Evolutionary conservation across 23 tunicate genomes (phyloP).

Genomic region (Trididemnum miniatum): DNA sequence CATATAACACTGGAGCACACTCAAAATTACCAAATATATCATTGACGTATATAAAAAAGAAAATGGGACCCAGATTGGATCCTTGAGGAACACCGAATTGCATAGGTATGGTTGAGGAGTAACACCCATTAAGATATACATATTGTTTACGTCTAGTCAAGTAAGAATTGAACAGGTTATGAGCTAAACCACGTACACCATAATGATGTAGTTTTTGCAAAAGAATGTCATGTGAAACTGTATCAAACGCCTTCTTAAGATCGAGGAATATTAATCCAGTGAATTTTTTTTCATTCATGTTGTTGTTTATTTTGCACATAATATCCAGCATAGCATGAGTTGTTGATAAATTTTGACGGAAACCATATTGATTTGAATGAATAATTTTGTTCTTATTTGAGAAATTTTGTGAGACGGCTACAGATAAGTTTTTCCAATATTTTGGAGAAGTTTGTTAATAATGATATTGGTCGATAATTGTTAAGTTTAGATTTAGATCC

Average conservation of each 20-base stretch:
- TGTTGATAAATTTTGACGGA: background rate
- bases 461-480: background rate
- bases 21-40: too few relatives aligned
- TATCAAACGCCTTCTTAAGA: background rate
- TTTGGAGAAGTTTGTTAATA: background rate
- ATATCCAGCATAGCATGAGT: background rate
- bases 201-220: background rate
- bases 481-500: background rate
- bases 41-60: too few relatives aligned
- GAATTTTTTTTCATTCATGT: too few relatives aligned
- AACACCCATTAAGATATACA: too few relatives aligned
- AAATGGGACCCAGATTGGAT: too few relatives aligned
- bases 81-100: too few relatives aligned
- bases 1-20: too few relatives aligned
- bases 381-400: background rate
- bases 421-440: background rate
- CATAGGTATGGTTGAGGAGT: too few relatives aligned
- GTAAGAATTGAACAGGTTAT: background rate
- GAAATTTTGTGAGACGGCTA: background rate
- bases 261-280: background rate
- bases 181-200: background rate
- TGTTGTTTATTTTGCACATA: too few relatives aligned
- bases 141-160: too few relatives aligned
- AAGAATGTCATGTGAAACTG: background rate
- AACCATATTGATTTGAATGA: background rate